Conservation (phyloP, 2,113 vertebrate species). For the Tetraodon nigroviridis region DNA sequence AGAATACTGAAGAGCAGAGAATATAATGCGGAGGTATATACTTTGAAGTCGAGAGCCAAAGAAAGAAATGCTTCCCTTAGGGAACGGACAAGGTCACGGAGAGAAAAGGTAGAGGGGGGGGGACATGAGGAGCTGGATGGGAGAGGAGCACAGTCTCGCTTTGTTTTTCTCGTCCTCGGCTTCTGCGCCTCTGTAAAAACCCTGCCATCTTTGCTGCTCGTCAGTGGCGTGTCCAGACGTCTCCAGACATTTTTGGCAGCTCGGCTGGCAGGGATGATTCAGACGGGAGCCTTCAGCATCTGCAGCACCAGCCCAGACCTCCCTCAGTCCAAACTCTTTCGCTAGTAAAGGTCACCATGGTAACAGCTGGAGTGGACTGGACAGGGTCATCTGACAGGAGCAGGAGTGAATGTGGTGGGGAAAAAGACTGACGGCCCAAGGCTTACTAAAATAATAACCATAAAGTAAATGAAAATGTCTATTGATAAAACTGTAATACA, state of each 20-base stretch:
- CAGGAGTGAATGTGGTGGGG: neutral
- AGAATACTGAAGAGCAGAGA: slow-evolving; percentile 42
- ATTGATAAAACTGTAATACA: neutral
- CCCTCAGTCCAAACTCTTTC: slow-evolving; percentile 28
- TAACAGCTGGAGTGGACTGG: slow-evolving; percentile 25
- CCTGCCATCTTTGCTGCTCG: slow-evolving; percentile 28
- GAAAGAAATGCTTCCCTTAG: slow-evolving; percentile 31
- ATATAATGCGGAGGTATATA: slow-evolving; percentile 10
- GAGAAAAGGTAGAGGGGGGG: slow-evolving; percentile 33
- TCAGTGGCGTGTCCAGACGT: slow-evolving; percentile 7
- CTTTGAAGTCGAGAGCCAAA: slow-evolving; percentile 53
- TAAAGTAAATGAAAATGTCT: slow-evolving; percentile 2
- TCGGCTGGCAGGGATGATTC: slow-evolving; percentile 27
- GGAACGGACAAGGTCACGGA: slow-evolving; percentile 26
- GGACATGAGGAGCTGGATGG: slow-evolving; percentile 31
- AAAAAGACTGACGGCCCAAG: slow-evolving; percentile 10
- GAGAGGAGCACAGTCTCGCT: slow-evolving; percentile 6
- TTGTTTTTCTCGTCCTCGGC: neutral
- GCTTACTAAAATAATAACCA: slow-evolving; percentile 3
- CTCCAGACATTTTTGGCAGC: slow-evolving; percentile 35
- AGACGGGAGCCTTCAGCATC: slow-evolving; percentile 46
- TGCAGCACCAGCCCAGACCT: slow-evolving; percentile 21
- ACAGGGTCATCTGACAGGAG: slow-evolving; percentile 3
- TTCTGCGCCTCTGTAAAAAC: neutral
- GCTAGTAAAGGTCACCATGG: slow-evolving; percentile 46